Evolutionary conservation across 1,140 invertebrate species (phyloP), one percentile per base, ranked within the genome.

Genomic region (Lethrus apterus): DNA sequence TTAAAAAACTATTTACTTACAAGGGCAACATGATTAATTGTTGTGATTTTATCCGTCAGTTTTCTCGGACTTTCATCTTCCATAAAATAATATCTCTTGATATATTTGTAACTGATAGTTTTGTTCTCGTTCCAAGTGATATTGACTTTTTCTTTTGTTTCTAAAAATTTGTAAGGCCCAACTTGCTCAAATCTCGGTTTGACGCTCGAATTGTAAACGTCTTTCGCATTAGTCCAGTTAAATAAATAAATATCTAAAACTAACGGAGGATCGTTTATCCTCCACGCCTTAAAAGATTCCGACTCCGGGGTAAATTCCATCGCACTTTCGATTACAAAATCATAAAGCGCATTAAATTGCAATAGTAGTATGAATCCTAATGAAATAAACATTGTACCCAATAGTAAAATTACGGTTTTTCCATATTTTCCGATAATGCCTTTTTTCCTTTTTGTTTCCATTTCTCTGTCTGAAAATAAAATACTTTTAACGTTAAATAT

Each of bases 141-240:
- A 55, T 87, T 77, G 0, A 82, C 76, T 60, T 87, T 86, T 30
- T 79, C 70, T 21, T 77, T 77, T 7, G 74, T 70, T 63, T 86
- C 83, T 11, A 75, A 78, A 53, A 71, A 83, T 4, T 76, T 71
- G 58, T 87, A 89, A 0, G 87, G 87, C 40, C 86, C 86, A 4
- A 77, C 19, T 63, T 80, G 67, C 19, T 67, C 65, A 19, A 80
- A 69, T 21, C 60, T 67, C 11, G 76, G 76, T 50, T 78, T 79
- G 2, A 62, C 64, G 4, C 51, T 4, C 50, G 51, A 21, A 34
- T 50, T 40, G 23, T 47, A 44, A 18, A 83, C 74, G 4, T 79
- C 66, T n/a, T 80, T 63, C 0, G 80, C 66, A 65, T 90, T 89
- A 0, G 85, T 89, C 84, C 85, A 89, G 65, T 90, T 89, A 60